A percentile compares a stretch with the other conserved stretches of the same genome.
phyloP scores from a whole-genome alignment of 2,113 vertebrate species.

The Gallinago undulata region DNA sequence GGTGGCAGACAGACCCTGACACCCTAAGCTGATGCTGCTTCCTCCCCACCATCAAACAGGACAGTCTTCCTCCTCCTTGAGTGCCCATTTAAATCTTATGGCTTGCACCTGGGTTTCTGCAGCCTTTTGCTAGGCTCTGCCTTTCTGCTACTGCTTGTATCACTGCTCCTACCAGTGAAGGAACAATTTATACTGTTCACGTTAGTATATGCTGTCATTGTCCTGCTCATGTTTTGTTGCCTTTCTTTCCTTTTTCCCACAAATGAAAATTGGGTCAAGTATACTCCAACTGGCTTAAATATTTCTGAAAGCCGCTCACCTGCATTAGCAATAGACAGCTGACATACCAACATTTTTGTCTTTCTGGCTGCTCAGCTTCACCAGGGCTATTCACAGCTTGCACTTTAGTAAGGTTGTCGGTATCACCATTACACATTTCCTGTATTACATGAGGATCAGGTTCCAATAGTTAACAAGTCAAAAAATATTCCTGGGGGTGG shows the following conservation, averaged over 20 bases:
- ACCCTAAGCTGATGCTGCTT: neutral
- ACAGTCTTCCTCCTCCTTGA: neutral
- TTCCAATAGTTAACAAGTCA: conserved; percentile 31
- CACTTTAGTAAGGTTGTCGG: neutral
- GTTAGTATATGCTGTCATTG: neutral
- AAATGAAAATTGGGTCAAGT: neutral
- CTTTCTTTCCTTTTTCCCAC: neutral
- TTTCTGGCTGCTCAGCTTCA: neutral
- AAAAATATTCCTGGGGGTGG: neutral
- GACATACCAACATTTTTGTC: neutral
- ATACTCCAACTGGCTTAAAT: neutral
- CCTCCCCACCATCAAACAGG: neutral
- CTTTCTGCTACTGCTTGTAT: neutral
- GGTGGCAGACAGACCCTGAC: neutral
- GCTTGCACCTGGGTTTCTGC: neutral
- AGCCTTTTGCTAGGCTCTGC: neutral
- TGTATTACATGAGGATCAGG: conserved; percentile 11
- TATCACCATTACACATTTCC: conserved; percentile 39
- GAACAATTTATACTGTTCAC: neutral
- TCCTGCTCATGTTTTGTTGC: neutral
- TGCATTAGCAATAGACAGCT: conserved; percentile 21
- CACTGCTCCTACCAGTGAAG: neutral
- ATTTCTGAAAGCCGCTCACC: conserved; percentile 32
- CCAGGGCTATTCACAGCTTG: conserved; percentile 30
- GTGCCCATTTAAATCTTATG: neutral